These are phyloP conservation scores for Heteromurus nitidus DNA, from an alignment of 2,888 invertebrate species.

Conservation along the genomic window DNA sequence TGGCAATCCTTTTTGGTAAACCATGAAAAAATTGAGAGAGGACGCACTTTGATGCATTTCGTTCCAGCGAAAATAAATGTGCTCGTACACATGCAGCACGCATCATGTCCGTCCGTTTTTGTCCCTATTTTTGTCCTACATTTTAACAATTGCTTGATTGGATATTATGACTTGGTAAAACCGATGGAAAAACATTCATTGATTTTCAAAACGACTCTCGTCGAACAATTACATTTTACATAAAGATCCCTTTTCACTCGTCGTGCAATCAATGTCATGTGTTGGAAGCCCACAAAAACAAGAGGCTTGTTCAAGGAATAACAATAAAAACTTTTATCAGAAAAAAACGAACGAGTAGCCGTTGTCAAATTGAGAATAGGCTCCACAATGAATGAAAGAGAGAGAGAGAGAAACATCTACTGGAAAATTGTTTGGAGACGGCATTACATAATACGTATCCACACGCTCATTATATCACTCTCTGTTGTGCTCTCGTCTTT, in stretches of 20 bases:
- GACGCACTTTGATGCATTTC: background rate
- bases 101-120: slow-evolving; percentile 58
- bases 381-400: slow-evolving; percentile 28
- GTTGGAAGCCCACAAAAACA: slow-evolving; percentile 17
- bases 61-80: background rate
- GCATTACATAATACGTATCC: no score
- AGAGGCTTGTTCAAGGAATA: slow-evolving; percentile 42
- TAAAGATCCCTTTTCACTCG: slow-evolving; percentile 8
- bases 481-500: no score
- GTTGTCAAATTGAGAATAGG: slow-evolving; percentile 40
- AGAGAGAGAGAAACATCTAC: slow-evolving; percentile 13
- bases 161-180: slow-evolving; percentile 11
- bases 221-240: slow-evolving; percentile 25
- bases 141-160: slow-evolving; percentile 21
- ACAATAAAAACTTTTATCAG: slow-evolving; percentile 25
- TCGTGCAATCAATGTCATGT: background rate
- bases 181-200: background rate
- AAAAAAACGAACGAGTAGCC: background rate
- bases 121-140: slow-evolving; percentile 5
- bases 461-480: slow-evolving; percentile 48
- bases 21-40: slow-evolving; percentile 24
- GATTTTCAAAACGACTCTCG: slow-evolving; percentile 1
- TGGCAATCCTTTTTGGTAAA: slow-evolving; percentile 44
- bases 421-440: slow-evolving; percentile 23
- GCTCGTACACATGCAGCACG: slow-evolving; percentile 46